Base-by-base conservation (phyloP, 23 tunicate species). In the Corella eumyota region DNA sequence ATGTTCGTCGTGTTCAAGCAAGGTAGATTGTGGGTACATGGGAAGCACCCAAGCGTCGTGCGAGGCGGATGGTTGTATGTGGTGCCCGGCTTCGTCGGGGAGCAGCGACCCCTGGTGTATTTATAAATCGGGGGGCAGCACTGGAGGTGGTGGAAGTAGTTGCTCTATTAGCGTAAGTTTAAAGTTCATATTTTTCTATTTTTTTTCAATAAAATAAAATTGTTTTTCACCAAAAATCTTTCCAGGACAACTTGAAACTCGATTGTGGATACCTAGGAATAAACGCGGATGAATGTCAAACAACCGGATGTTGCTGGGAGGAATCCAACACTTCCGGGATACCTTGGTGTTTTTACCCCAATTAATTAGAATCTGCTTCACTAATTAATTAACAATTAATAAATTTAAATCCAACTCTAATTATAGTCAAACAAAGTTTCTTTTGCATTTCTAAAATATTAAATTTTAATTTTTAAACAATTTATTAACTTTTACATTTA, bases 261-360 rank as follows among this genome's bases (percentile, higher is more conserved):
- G 99, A 93, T 48, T 93, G 99, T 68, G 99, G 99, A 21, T 84
- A 71, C 55, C 2, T 77, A 30, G 99, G 99, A 68, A 93, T 78
- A 28, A 51, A 63, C 30, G 72, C 67, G 72, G 36, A 69, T 17
- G 65, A 62, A 33, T 93, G 99, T 66, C 78, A 84, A 68, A 45
- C 25, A 29, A 29, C 36, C 13, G 86, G 88, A 6, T 93, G 99
- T 46, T 93, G 99, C 49, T 93, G 99, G 99, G 82, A 83, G 11
- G 83, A 77, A 38, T 93, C 99, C 19, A 65, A 55, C 67, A 44
- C 62, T 19, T 31, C 20, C 34, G 97, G 97, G 32, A 71, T 75
- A 9, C 97, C 97, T 3, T 90, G 97, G 97, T 90, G 97, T 61
- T 81, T 67, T 71, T 66, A 61, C 65, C 70, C 72, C n/a, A n/a